Conservation (phyloP, 2,888 invertebrate species). For the Therioaphis trifolii region DNA sequence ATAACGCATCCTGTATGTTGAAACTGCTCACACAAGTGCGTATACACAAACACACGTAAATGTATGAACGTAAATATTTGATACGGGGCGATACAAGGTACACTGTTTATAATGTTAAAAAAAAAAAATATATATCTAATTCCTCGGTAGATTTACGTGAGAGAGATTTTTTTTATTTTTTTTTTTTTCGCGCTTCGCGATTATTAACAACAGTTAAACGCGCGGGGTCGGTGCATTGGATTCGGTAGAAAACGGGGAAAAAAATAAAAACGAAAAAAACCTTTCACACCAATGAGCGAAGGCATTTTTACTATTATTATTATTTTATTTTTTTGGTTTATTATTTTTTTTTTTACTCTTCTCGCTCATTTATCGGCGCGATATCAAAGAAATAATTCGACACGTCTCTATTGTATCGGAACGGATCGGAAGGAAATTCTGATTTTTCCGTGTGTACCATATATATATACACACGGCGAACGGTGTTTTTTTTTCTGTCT, state of each 20-base stretch:
- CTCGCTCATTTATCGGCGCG: slow-evolving; percentile 61
- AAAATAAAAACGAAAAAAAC: slow-evolving; percentile 1
- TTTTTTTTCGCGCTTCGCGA: background rate
- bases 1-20: no score
- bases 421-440: slow-evolving; percentile 60
- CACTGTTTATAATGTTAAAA: no score
- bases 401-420: slow-evolving; percentile 62
- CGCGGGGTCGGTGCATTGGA: slow-evolving; percentile 3
- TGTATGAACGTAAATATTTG: no score
- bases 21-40: background rate
- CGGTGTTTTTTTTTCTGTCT: background rate
- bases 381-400: slow-evolving; percentile 61
- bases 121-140: no score
- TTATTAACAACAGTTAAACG: slow-evolving; percentile 19
- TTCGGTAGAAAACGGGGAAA: background rate
- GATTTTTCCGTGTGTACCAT: slow-evolving; percentile 38
- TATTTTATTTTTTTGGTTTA: slow-evolving; percentile 48
- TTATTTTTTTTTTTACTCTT: slow-evolving; percentile 35
- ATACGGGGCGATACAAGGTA: no score
- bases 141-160: no score
- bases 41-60: no score
- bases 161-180: background rate
- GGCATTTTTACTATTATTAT: background rate
- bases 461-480: background rate
- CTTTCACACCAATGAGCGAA: slow-evolving; percentile 25